Base-by-base conservation (phyloP, 23 tunicate species). In the Clavelina lepadiformis region DNA sequence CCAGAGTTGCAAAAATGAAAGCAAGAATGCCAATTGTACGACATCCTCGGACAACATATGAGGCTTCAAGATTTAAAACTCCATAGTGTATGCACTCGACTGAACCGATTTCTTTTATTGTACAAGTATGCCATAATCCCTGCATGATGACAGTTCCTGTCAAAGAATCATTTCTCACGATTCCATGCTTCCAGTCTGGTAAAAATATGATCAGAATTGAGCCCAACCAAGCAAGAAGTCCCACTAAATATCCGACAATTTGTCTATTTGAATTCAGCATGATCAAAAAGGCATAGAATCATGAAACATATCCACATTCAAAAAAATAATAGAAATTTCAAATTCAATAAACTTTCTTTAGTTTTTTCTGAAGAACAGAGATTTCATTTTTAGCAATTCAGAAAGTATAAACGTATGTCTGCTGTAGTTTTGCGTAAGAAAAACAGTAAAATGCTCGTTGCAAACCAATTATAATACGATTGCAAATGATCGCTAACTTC, bases 101-200 rank as follows among this genome's bases (percentile, higher is more conserved):
- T 0, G 73, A 34, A 0, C 73, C 73, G 28, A 19, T 37, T 46
- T 46, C 33, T 28, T 45, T 67, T 5, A 67, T 37, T 5, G 22
- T 38, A 29, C 73, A 67, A 11, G 59, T 46, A 18, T 29, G 33
- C 73, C 73, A 67, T 22, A 67, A 45, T 30, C 73, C 73, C 8
- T 35, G 61, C 11, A 38, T 28, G 28, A 46, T 37, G 58, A 45
- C 8, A 26, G 33, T 37, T 33, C 59, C 73, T 6, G 35, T 19
- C 35, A 67, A 67, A 20, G 73, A 46, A 25, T 46, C 58, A 6
- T 53, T 28, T 0, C 58, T 1, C 5, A 46, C 34, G 33, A 46
- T 37, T 11, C 45, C 49, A 46, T 67, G 73, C 55, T 67, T 67
- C 73, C 73, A 67, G 52, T 67, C 73, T 59, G 73, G 73, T 26